Percentiles rank a stretch among this genome's conserved stretches.
Conservation (phyloP, 2,888 invertebrate genomes). For the Acronicta alni region DNA sequence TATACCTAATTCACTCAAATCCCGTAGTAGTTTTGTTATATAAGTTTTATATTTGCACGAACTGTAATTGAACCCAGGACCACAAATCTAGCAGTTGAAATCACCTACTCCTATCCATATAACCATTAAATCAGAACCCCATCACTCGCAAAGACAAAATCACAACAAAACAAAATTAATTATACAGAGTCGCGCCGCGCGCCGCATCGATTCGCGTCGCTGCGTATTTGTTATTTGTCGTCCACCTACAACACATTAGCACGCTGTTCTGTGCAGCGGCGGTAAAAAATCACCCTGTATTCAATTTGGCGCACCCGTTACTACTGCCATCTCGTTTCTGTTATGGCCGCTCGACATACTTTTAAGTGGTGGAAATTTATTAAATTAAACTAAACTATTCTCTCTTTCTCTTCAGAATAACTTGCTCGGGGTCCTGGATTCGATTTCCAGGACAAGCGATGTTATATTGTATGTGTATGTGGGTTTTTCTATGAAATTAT, state of each 20-base stretch:
- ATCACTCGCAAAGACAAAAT: neutral
- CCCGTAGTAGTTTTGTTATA: too few species aligned
- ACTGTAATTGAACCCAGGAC: too few species aligned
- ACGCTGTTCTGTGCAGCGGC: slow-evolving; percentile 30
- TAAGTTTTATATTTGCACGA: too few species aligned
- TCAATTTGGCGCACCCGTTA: slow-evolving; percentile 63
- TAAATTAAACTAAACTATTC: neutral
- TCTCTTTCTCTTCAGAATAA: too few species aligned
- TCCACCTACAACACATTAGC: slow-evolving; percentile 44
- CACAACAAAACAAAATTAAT: slow-evolving; percentile 5
- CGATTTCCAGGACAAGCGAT: too few species aligned
- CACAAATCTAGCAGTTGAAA: too few species aligned
- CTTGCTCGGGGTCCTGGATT: too few species aligned
- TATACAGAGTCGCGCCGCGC: slow-evolving; percentile 7
- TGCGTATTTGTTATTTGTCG: slow-evolving; percentile 36
- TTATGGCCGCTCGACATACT: slow-evolving; percentile 28
- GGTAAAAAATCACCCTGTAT: slow-evolving; percentile 59
- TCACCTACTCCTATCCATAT: too few species aligned
- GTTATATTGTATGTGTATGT: too few species aligned
- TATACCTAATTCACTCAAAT: too few species aligned
- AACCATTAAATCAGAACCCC: too few species aligned
- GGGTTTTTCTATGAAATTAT: too few species aligned
- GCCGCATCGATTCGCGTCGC: slow-evolving; percentile 21
- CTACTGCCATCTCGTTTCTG: slow-evolving; percentile 43
- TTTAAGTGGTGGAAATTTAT: slow-evolving; percentile 24